These are phyloP conservation scores for Alloplasta piceator DNA, from an alignment of 2,888 invertebrate species.

Conservation along the genomic window DNA sequence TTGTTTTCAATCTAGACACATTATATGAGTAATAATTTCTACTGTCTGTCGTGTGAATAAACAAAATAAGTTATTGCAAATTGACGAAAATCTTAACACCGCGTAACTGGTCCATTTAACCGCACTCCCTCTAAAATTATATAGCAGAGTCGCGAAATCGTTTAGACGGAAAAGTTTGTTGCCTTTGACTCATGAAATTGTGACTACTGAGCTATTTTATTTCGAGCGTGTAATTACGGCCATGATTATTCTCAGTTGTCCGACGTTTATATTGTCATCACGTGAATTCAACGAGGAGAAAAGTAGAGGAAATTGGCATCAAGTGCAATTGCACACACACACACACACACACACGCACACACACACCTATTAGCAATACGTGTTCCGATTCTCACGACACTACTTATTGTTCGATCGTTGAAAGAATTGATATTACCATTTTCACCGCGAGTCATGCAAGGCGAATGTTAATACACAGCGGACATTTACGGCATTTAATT, in stretches of 20 bases:
- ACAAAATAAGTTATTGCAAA: too few species aligned
- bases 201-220: conserved; percentile 55
- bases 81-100: too few species aligned
- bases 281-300: conserved; percentile 44
- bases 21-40: too few species aligned
- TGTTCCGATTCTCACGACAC: conserved; percentile 58
- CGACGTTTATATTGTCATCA: conserved; percentile 32
- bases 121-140: too few species aligned
- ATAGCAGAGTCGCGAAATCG: too few species aligned
- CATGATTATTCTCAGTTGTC: conserved; percentile 46
- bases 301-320: not conserved
- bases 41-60: too few species aligned
- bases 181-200: conserved; percentile 27
- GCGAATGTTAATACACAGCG: too few species aligned
- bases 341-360: not conserved
- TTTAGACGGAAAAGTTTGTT: too few species aligned
- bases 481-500: too few species aligned
- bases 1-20: too few species aligned
- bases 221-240: conserved; percentile 47
- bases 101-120: too few species aligned
- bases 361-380: not conserved
- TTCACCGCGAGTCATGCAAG: conserved; percentile 5
- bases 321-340: too few species aligned
- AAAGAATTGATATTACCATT: conserved; percentile 53
- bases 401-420: conserved; percentile 48